Conservation (phyloP, 2,888 invertebrate species). For the Microlaimidae sp. region DNA sequence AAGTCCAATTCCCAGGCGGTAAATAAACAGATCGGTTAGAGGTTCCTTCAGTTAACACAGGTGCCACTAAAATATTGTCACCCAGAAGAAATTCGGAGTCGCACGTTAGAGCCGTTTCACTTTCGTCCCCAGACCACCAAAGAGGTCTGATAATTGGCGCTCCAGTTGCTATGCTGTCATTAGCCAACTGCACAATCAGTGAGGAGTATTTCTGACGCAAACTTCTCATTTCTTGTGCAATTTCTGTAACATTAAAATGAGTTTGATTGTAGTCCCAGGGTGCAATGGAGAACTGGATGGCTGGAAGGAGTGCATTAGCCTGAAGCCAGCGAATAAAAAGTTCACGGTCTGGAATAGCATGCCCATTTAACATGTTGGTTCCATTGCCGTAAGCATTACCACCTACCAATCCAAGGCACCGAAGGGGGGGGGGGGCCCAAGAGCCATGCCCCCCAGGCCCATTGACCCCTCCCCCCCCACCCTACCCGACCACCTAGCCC, state of each 20-base stretch:
- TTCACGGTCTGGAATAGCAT: conserved; percentile 45
- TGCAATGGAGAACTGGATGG: conserved; percentile 70
- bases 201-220: neutral
- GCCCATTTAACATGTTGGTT: neutral
- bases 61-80: conserved; percentile 72
- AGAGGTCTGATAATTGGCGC: conserved; percentile 65
- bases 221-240: neutral
- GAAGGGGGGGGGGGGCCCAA: too few species aligned
- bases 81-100: conserved; percentile 73
- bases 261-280: conserved; percentile 69
- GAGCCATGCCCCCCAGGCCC: too few species aligned
- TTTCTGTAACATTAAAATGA: too few species aligned
- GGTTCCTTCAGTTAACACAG: conserved; percentile 53
- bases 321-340: conserved; percentile 58
- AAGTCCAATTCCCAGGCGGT: conserved; percentile 53
- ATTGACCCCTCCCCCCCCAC: too few species aligned
- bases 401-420: conserved; percentile 81
- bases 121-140: conserved; percentile 55
- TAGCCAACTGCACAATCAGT: neutral
- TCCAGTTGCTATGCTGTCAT: conserved; percentile 45
- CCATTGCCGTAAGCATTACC: conserved; percentile 48
- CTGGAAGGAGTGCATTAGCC: conserved; percentile 70
- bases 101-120: neutral
- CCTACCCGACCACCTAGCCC: too few species aligned
- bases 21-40: conserved; percentile 64